Evolutionary conservation across 2,888 invertebrate species (phyloP).

Genomic region (Drosophila mimica): DNA sequence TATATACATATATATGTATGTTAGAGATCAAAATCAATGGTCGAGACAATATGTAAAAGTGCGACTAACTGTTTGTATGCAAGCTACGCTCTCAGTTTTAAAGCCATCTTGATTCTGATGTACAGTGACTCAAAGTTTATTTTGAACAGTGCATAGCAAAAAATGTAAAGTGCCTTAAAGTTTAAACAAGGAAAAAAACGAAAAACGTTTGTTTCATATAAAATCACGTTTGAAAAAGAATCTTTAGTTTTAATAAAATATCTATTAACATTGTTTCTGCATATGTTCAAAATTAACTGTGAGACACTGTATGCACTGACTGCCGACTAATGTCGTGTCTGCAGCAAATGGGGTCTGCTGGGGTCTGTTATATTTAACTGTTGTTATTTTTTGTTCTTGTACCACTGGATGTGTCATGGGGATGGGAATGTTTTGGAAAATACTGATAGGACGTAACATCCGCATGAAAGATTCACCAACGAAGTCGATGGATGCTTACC

Average conservation of each 20-base stretch:
- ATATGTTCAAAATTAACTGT: too few relatives aligned
- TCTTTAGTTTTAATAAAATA: too few relatives aligned
- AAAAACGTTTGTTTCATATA: too few relatives aligned
- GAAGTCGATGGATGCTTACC: background rate
- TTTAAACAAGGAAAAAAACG: too few relatives aligned
- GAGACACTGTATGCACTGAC: background rate
- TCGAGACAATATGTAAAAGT: background rate
- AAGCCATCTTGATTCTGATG: background rate
- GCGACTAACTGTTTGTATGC: background rate
- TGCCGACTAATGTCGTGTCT: background rate
- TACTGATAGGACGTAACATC: background rate
- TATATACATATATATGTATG: too few relatives aligned
- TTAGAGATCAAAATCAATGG: background rate
- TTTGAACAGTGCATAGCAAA: too few relatives aligned
- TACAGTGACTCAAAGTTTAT: too few relatives aligned
- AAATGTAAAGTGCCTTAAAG: too few relatives aligned
- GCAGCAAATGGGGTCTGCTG: background rate
- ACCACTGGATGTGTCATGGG: too few relatives aligned
- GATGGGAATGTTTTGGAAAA: background rate
- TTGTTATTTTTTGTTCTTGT: background rate
- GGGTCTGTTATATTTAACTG: background rate
- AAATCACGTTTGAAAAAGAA: too few relatives aligned
- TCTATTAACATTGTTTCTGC: too few relatives aligned
- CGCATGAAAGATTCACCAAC: background rate
- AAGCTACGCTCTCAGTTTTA: background rate